Evolutionary conservation across 2,888 invertebrate species (phyloP), one percentile per base, ranked within the genome.

Genomic region (Campaea margaritaria): DNA sequence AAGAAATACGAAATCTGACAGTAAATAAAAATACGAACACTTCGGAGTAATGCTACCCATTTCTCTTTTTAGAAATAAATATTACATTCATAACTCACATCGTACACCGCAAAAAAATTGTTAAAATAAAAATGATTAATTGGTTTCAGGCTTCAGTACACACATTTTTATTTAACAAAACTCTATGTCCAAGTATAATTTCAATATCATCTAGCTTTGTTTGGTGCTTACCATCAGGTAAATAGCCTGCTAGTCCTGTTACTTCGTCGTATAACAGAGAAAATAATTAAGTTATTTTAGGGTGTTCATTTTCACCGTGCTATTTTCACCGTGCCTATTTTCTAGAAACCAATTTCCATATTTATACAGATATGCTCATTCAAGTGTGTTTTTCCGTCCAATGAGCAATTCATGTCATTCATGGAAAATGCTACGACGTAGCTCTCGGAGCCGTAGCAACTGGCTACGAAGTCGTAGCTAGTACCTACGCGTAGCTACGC

Each of bases 401-500:
- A 11, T 46, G 15, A 53, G 39, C 53, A 53, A 15, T 10, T 3
- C n/a, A 13, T 41, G 12, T 45, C 14, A 7, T 14, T 39, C 38
- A 27, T 38, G 36, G n/a, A 7, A 21, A 34, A n/a, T 42, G 42
- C 44, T 47, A 47, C 12, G 34, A 12, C 36, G 43, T 44, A 51
- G 51, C 16, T 11, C 15, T 41, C 49, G 49, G 28, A 42, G 21
- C 43, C 43, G 51, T 43, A 51, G 51, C 42, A 50, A 34, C 12
- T 42, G 16, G 12, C 50, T 50, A 50, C 50, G 21, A 31, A 46
- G 9, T 10, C 34, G 7, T 9, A 39, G 7, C 13, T 7, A 13
- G 14, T 39, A 14, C 12, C 31, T 31, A 31, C 31, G 31, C 31
- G 14, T 39, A 14, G 36, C 31, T 31, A 31, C 31, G 31, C 31